Conservation (phyloP, 2,888 invertebrate species). For the Ennomos fuscantarius region DNA sequence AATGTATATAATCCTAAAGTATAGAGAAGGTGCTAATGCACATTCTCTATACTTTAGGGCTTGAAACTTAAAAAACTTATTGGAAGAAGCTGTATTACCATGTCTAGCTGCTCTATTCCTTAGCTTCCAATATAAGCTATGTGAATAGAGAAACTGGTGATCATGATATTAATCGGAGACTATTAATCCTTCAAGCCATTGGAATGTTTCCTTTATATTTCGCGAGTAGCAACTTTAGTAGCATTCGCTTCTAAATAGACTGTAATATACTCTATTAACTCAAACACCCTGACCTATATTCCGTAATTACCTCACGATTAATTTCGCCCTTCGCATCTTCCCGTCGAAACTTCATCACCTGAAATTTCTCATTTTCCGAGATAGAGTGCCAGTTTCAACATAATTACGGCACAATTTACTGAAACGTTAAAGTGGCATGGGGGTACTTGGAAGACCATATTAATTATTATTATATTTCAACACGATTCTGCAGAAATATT, state of each 20-base stretch:
- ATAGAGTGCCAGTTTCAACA: conserved; percentile 41
- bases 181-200: background rate
- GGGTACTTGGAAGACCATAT: conserved; percentile 6
- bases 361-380: conserved; percentile 41
- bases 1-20: too few relatives aligned
- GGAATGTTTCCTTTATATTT: conserved; percentile 11
- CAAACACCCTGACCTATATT: conserved; percentile 35
- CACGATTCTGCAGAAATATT: too few relatives aligned
- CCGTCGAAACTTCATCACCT: conserved; percentile 33
- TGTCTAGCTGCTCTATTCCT: too few relatives aligned
- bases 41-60: too few relatives aligned
- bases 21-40: too few relatives aligned
- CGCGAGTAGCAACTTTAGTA: background rate
- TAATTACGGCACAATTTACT: conserved; percentile 34
- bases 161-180: too few relatives aligned
- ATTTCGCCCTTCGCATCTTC: conserved; percentile 24
- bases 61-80: too few relatives aligned
- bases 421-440: conserved; percentile 12
- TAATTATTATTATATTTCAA: background rate
- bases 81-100: too few relatives aligned
- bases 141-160: too few relatives aligned
- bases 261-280: conserved; percentile 19
- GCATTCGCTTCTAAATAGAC: conserved; percentile 13
- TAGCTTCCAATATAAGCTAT: too few relatives aligned
- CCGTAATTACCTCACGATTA: conserved; percentile 37